Evolutionary conservation across 2,797 vertebrate genomes (phyloP).

Genomic region (Sebastes variabilis): DNA sequence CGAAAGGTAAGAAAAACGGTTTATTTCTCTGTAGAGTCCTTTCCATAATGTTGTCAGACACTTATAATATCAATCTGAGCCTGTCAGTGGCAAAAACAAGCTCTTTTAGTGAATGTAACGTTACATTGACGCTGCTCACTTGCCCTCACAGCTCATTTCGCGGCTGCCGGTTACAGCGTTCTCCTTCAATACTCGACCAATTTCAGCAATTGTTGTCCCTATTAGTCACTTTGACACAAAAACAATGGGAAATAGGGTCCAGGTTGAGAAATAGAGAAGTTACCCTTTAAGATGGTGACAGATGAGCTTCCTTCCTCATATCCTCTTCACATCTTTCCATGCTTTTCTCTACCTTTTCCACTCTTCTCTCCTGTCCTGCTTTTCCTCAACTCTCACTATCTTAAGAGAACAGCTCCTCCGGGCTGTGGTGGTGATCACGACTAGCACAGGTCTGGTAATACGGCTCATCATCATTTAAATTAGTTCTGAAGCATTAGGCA

Average conservation of each 20-base stretch:
- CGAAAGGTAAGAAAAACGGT: background rate
- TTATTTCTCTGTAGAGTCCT: no score
- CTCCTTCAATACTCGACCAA: no score
- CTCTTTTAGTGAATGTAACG: no score
- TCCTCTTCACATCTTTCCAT: background rate
- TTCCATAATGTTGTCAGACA: no score
- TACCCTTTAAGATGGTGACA: background rate
- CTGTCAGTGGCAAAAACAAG: background rate
- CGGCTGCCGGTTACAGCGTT: no score
- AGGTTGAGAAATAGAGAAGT: fast-evolving
- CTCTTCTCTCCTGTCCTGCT: background rate
- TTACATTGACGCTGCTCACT: no score
- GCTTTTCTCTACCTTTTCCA: background rate
- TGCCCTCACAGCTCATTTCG: no score
- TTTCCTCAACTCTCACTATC: background rate
- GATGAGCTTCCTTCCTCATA: background rate
- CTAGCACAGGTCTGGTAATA: slow-evolving; percentile 16
- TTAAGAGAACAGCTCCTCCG: background rate
- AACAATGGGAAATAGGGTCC: background rate
- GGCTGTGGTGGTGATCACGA: slow-evolving; percentile 19
- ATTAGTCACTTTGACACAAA: background rate
- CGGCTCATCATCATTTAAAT: slow-evolving; percentile 67
- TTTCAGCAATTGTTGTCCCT: background rate
- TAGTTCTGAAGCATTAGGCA: slow-evolving; percentile 71
- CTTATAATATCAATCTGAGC: no score